Percentiles rank a stretch among this genome's conserved stretches.
phyloP scores from a whole-genome alignment of 2,888 invertebrate genomes.

The Ornithoptera alexandrae region DNA sequence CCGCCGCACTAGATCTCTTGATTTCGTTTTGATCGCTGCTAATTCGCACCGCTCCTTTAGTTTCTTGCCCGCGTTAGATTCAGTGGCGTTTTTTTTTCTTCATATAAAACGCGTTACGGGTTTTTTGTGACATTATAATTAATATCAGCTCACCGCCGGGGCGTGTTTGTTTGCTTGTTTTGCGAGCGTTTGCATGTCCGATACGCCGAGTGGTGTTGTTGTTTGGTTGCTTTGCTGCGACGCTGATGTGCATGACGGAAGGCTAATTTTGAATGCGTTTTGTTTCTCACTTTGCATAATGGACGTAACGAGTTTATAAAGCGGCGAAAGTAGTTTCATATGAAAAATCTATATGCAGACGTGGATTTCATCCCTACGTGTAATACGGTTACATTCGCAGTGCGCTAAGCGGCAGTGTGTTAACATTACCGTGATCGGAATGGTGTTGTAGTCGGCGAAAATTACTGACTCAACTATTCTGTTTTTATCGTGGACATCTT shows the following conservation, averaged over 20 bases:
- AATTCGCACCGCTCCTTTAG: slow-evolving; percentile 59
- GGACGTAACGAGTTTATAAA: too few species aligned
- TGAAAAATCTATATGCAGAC: not conserved
- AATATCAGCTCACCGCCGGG: slow-evolving; percentile 15
- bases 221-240: slow-evolving; percentile 8
- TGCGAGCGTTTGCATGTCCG: slow-evolving; percentile 22
- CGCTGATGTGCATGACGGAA: not conserved
- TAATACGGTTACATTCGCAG: too few species aligned
- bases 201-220: slow-evolving; percentile 18
- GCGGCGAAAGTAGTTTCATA: too few species aligned
- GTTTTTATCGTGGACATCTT: not conserved
- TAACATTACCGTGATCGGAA: too few species aligned
- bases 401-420: too few species aligned
- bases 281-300: too few species aligned
- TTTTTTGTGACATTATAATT: slow-evolving; percentile 26
- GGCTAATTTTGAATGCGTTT: not conserved
- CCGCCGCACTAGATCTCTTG: slow-evolving; percentile 43
- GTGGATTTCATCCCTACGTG: not conserved
- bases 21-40: slow-evolving; percentile 71
- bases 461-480: too few species aligned
- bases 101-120: slow-evolving; percentile 4
- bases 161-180: slow-evolving; percentile 2
- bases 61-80: slow-evolving; percentile 18
- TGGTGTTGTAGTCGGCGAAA: too few species aligned
- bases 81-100: slow-evolving; percentile 16